Evolutionary conservation across 2,888 invertebrate species (phyloP).

Genomic region (Dendrolimus pini): DNA sequence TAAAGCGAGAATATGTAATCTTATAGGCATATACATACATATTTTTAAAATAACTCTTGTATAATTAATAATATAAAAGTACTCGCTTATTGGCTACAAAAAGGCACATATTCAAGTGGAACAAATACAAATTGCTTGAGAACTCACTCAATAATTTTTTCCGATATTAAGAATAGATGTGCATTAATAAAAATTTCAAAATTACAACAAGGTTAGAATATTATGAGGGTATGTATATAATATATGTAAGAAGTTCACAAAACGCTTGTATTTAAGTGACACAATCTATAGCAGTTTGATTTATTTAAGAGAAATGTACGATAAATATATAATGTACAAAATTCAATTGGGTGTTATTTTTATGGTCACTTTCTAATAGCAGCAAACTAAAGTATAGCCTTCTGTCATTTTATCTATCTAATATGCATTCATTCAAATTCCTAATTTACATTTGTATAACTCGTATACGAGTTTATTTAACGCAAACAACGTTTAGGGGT

Average conservation of each 20-base stretch:
- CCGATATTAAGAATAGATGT: no score
- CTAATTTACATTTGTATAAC: no score
- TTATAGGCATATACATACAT: not conserved
- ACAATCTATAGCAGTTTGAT: conserved; percentile 6
- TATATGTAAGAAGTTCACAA: conserved; percentile 21
- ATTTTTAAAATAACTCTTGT: conserved; percentile 1
- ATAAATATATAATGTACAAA: no score
- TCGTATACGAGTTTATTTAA: no score
- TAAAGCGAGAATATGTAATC: conserved; percentile 1
- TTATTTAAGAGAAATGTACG: no score
- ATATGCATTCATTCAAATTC: not conserved
- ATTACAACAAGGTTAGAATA: no score
- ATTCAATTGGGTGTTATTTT: not conserved
- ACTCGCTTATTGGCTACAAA: conserved; percentile 37
- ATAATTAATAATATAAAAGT: conserved; percentile 18
- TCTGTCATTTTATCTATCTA: conserved; percentile 9
- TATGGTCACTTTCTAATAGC: not conserved
- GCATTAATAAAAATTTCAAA: no score
- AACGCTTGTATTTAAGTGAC: conserved; percentile 32
- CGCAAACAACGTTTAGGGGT: no score
- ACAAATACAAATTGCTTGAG: conserved; percentile 9
- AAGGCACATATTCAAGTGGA: conserved; percentile 40
- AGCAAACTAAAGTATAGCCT: not conserved
- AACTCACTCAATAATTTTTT: conserved; percentile 9
- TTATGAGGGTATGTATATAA: not conserved